Conservation (phyloP, 2,797 vertebrate genomes). For the Esox lucius region DNA sequence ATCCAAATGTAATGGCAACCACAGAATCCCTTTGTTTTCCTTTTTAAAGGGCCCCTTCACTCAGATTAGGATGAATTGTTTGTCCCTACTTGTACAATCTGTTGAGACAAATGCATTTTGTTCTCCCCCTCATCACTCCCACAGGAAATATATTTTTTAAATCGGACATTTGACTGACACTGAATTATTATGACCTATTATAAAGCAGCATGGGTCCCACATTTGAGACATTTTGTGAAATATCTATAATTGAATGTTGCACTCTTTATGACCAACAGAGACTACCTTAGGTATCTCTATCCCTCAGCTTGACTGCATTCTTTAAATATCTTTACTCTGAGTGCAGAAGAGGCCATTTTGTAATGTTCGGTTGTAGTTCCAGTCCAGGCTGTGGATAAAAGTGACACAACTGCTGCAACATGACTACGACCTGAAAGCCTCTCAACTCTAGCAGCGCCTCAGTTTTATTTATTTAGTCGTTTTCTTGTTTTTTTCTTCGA, state of each 20-base stretch:
- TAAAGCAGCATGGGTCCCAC: not conserved
- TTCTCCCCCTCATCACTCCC: not conserved
- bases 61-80: not conserved
- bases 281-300: not conserved
- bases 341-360: conserved; percentile 6
- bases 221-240: conserved; percentile 41
- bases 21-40: not conserved
- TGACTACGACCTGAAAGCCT: conserved; percentile 16
- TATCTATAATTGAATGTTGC: conserved; percentile 45
- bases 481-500: not conserved
- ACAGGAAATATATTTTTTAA: not conserved
- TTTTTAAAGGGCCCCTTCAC: not conserved
- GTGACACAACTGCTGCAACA: conserved; percentile 14
- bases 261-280: not conserved
- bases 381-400: conserved; percentile 7
- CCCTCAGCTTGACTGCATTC: not conserved
- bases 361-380: conserved; percentile 9
- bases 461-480: conserved; percentile 6
- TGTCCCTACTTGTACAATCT: not conserved
- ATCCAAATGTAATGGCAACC: not conserved
- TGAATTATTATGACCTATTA: not conserved
- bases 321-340: not conserved
- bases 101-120: not conserved
- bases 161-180: not conserved
- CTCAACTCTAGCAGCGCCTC: conserved; percentile 11